Evolutionary conservation across 1,140 invertebrate genomes (phyloP), one percentile per base, ranked within the genome.

Genomic region (Pomacea maculata): DNA sequence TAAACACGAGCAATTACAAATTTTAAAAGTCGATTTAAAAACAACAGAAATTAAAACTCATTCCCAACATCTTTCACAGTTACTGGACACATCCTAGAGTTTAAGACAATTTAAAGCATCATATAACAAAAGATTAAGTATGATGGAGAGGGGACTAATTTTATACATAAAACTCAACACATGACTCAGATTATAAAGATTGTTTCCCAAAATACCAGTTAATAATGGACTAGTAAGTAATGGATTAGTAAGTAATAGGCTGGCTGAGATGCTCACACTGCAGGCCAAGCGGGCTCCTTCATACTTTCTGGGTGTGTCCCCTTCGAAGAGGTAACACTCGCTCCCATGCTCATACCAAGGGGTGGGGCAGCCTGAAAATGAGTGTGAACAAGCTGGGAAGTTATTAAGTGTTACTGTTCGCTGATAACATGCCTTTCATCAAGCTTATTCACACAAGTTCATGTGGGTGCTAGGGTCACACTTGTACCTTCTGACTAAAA

Each of bases 341-440:
- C 29, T n/a, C 17, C 55, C 73, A 52, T 72, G 25, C 1, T 74
- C 67, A 29, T 64, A 73, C 81, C 81, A 82, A 52, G 76, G 12
- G 57, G 21, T 63, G 15, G 81, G 81, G 61, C 81, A 82, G 17
- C 77, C 81, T 82, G 75, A n/a, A 77, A 77, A n/a, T 34, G n/a
- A 72, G 25, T 63, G 19, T 29, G 9, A 21, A 52, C 45, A 57
- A 19, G 1, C 3, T 0, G 34, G 34, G 34, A 1, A 45, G 34
- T 45, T 45, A 1, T 6, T 45, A 45, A 45, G 34, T 2, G 34
- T 45, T 45, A 45, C 34, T 45, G 34, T 45, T 45, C 6, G 1
- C 34, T 45, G 34, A 45, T 45, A 45, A 6, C 34, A 45, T 6
- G 34, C 1, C 34, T 45, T 45, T 45, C 34, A 45, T 45, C 34